Evolutionary conservation across 37 sponge, comb jelly and placozoan genomes (phyloP).

Genomic region (Diacarnus erythraeanus): DNA sequence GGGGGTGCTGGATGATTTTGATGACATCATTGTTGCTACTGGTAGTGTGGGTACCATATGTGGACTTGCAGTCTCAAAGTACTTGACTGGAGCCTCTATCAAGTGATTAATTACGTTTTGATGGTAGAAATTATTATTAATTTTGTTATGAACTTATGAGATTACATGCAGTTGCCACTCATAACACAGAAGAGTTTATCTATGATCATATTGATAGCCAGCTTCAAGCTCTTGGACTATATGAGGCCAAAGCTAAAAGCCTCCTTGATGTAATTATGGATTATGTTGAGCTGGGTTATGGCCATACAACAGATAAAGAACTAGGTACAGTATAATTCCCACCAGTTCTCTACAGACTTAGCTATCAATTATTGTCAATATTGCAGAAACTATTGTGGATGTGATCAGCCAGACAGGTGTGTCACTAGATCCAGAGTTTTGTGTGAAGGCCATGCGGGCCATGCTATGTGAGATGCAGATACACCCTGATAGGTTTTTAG

Average conservation of each 20-base stretch:
- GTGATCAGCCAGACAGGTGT: slow-evolving; percentile 66
- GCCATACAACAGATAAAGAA: slow-evolving; percentile 68
- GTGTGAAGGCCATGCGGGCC: slow-evolving; percentile 64
- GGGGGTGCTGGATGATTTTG: not conserved
- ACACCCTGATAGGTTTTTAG: slow-evolving; percentile 65
- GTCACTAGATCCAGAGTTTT: slow-evolving; percentile 65
- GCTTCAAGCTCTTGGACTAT: slow-evolving; percentile 42
- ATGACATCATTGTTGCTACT: slow-evolving; percentile 61
- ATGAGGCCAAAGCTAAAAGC: slow-evolving; percentile 34
- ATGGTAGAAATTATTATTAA: not conserved
- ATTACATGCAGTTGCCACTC: slow-evolving; percentile 69
- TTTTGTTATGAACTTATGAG: slow-evolving; percentile 7
- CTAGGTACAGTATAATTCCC: slow-evolving; percentile 24
- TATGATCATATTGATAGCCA: slow-evolving; percentile 44
- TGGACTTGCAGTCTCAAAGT: slow-evolving; percentile 76
- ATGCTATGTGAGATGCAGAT: slow-evolving; percentile 69
- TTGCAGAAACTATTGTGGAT: slow-evolving; percentile 20
- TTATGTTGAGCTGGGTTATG: slow-evolving; percentile 66
- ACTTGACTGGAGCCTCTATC: slow-evolving; percentile 64
- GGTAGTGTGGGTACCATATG: slow-evolving; percentile 76
- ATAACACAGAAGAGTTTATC: slow-evolving; percentile 42
- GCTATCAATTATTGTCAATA: not conserved
- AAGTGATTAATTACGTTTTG: slow-evolving; percentile 30
- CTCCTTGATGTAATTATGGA: slow-evolving; percentile 74
- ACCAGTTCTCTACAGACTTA: not conserved